Conservation (phyloP, 2,113 vertebrate species). For the Colossoma macropomum region DNA sequence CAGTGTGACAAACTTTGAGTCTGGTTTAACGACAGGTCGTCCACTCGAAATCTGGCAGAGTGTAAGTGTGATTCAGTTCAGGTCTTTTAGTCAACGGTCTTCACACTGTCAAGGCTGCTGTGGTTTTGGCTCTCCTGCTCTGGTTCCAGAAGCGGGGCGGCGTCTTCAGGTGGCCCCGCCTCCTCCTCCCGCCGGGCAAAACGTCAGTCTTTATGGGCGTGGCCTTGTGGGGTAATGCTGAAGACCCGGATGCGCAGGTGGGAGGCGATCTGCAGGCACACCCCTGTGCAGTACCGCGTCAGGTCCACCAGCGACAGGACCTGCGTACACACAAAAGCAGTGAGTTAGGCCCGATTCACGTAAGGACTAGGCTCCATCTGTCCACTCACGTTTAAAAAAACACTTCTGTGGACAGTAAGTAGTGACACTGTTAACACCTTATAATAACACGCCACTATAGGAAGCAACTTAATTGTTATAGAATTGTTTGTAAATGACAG, state of each 20-base stretch:
- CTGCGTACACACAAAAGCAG: conserved; percentile 71
- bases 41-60: conserved; percentile 26
- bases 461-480: too few relatives aligned
- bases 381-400: neutral
- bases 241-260: conserved; percentile 94
- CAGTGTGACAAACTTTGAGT: conserved; percentile 18
- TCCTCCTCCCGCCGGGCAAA: conserved; percentile 88
- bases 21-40: conserved; percentile 1
- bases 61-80: neutral
- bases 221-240: conserved; percentile 86
- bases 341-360: neutral
- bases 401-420: too few relatives aligned
- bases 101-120: conserved; percentile 74
- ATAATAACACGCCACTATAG: too few relatives aligned
- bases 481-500: too few relatives aligned
- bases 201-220: conserved; percentile 89
- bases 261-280: conserved; percentile 93
- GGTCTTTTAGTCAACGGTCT: conserved; percentile 63
- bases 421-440: too few relatives aligned
- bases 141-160: conserved; percentile 73
- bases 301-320: conserved; percentile 90
- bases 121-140: conserved; percentile 68
- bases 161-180: conserved; percentile 70
- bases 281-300: conserved; percentile 86
- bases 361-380: neutral